Evolutionary conservation across 64 coral and sea anemone species (phyloP).

Genomic region (Dendrophyllia cribrosa): DNA sequence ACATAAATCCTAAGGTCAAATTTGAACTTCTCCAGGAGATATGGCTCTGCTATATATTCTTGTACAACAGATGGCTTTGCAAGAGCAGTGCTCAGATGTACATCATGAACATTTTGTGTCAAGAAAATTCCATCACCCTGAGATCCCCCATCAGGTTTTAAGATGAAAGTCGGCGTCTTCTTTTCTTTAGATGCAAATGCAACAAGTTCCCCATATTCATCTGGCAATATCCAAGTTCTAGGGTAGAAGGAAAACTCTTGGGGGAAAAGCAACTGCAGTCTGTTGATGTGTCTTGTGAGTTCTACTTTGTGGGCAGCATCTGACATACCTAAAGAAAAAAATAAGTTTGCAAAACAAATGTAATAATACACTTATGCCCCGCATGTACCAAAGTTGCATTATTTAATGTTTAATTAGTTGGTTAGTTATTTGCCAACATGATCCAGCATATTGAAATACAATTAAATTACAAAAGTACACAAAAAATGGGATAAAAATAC

Average conservation of each 20-base stretch:
- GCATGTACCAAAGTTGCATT: too few species aligned
- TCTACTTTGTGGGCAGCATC: constrained; percentile 83
- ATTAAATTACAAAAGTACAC: too few species aligned
- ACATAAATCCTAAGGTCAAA: constrained; percentile 97
- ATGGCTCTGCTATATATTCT: constrained; percentile 80
- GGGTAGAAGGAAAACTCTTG: constrained; percentile 89
- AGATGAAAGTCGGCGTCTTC: constrained; percentile 63
- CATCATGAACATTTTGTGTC: constrained; percentile 73
- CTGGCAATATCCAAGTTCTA: constrained; percentile 90
- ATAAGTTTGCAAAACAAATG: background rate
- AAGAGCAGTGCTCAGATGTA: constrained; percentile 62
- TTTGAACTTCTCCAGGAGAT: constrained; percentile 90
- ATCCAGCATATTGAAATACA: too few species aligned
- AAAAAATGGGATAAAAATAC: too few species aligned
- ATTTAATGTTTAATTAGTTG: too few species aligned
- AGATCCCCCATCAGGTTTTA: constrained; percentile 90
- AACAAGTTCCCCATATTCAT: constrained; percentile 78
- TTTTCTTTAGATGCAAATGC: constrained; percentile 27
- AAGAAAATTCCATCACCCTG: constrained; percentile 92
- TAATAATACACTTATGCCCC: background rate
- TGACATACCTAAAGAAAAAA: constrained; percentile 75
- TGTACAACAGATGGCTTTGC: constrained; percentile 79
- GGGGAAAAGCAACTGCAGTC: constrained; percentile 86
- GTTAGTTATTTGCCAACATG: too few species aligned
- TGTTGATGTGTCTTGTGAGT: constrained; percentile 83